A percentile compares a stretch with the other conserved stretches of the same genome.
phyloP scores from a whole-genome alignment of 1,140 invertebrate genomes.

The Megalonaias nervosa region DNA sequence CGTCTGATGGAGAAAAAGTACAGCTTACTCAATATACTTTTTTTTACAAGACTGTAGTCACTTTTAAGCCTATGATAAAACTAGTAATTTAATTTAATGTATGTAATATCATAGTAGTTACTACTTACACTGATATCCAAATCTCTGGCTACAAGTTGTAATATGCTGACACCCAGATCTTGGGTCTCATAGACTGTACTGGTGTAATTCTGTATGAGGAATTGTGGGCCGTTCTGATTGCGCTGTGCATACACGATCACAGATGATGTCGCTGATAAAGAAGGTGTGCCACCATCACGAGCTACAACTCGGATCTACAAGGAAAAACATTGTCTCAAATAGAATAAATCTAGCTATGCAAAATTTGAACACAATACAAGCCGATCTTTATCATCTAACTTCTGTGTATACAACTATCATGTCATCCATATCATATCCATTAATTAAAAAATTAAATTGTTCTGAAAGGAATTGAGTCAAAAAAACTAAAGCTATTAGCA shows the following conservation, averaged over 20 bases:
- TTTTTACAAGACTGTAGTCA: too few relatives aligned
- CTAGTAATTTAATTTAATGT: too few relatives aligned
- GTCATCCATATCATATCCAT: background rate
- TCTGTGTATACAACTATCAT: slow-evolving; percentile 22
- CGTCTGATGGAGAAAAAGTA: too few relatives aligned
- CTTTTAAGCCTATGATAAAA: too few relatives aligned
- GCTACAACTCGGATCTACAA: slow-evolving; percentile 59
- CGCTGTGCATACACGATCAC: slow-evolving; percentile 55
- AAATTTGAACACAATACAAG: slow-evolving; percentile 8
- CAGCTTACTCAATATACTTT: too few relatives aligned
- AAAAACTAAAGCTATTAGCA: too few relatives aligned
- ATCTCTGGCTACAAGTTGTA: slow-evolving; percentile 32
- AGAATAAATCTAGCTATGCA: slow-evolving; percentile 20
- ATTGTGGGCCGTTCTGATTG: slow-evolving; percentile 54
- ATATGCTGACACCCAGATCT: slow-evolving; percentile 24
- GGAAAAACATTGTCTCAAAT: slow-evolving; percentile 14
- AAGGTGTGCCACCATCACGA: slow-evolving; percentile 57
- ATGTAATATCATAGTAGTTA: too few relatives aligned
- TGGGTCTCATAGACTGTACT: slow-evolving; percentile 48
- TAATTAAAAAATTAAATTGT: background rate
- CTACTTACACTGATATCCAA: slow-evolving; percentile 30
- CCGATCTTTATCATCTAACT: slow-evolving; percentile 9
- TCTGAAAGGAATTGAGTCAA: too few relatives aligned
- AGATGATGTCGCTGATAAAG: slow-evolving; percentile 34
- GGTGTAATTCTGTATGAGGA: slow-evolving; percentile 62